Evolutionary conservation across 2,113 vertebrate species (phyloP).

Genomic region (Pipa parva): DNA sequence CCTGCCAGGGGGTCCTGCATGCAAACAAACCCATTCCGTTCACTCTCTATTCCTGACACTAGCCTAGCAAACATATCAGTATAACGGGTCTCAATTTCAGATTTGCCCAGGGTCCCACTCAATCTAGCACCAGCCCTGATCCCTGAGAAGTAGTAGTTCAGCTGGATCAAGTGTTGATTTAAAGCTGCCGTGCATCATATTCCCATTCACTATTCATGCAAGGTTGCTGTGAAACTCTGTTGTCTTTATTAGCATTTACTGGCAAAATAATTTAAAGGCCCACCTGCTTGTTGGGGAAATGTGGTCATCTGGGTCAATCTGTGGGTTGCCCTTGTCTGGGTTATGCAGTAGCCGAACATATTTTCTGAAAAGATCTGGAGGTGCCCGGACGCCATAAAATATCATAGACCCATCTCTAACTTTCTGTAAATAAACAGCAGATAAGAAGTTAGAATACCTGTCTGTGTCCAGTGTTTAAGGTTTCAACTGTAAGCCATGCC

Average conservation of each 20-base stretch:
- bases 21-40: no score
- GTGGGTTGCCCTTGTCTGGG: constrained; percentile 40
- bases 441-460: neutral
- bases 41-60: no score
- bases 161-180: no score
- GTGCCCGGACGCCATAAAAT: constrained; percentile 75
- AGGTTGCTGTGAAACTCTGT: neutral
- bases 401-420: constrained; percentile 57
- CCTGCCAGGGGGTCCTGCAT: no score
- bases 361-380: constrained; percentile 58
- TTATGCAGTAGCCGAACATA: constrained; percentile 72
- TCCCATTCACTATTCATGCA: neutral
- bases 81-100: no score
- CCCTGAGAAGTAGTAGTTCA: no score
- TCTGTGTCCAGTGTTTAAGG: neutral
- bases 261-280: constrained; percentile 22
- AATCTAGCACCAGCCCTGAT: no score
- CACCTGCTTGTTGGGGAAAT: constrained; percentile 49
- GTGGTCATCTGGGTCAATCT: neutral
- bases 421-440: constrained; percentile 51
- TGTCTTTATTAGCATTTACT: neutral
- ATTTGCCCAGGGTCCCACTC: no score
- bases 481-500: neutral
- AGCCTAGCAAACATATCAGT: no score
- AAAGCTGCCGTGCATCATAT: no score